Percentiles rank a stretch among this genome's conserved stretches.
Evolutionary conservation across 2,797 vertebrate species (phyloP).

Genomic region (Phataginus tetradactyla): DNA sequence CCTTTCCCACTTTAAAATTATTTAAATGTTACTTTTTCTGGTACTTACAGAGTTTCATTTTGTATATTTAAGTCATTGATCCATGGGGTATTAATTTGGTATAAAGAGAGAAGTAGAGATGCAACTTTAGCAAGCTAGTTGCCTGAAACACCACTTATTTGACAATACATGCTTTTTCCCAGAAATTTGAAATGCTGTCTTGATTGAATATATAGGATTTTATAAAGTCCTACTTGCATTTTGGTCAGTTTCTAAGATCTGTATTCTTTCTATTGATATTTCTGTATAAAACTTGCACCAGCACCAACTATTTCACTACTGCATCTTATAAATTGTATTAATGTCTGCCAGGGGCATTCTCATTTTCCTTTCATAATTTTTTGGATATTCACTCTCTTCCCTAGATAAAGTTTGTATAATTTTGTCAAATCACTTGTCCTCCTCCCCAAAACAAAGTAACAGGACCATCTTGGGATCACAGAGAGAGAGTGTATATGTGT

Average conservation of each 20-base stretch:
- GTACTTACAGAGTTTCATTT: neutral
- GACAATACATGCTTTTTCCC: neutral
- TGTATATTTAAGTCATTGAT: neutral
- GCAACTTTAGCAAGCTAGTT: neutral
- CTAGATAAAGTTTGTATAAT: neutral
- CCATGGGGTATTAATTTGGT: neutral
- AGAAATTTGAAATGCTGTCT: constrained; percentile 3
- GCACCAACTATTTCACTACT: neutral
- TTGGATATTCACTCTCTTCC: neutral
- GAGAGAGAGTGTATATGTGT: neutral
- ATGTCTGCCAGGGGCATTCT: neutral
- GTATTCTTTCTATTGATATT: neutral
- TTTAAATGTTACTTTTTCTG: neutral
- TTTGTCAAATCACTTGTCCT: neutral
- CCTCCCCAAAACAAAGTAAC: neutral
- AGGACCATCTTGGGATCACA: neutral
- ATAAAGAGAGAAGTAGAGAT: neutral
- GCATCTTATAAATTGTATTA: neutral
- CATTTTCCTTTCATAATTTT: constrained; percentile 33
- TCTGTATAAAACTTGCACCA: neutral
- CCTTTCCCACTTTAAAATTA: neutral
- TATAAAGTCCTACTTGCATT: neutral
- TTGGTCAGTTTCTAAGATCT: neutral
- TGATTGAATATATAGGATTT: constrained; percentile 1
- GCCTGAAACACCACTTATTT: neutral